phyloP scores from a whole-genome alignment of 2,888 invertebrate genomes.

The Neria commutata region DNA sequence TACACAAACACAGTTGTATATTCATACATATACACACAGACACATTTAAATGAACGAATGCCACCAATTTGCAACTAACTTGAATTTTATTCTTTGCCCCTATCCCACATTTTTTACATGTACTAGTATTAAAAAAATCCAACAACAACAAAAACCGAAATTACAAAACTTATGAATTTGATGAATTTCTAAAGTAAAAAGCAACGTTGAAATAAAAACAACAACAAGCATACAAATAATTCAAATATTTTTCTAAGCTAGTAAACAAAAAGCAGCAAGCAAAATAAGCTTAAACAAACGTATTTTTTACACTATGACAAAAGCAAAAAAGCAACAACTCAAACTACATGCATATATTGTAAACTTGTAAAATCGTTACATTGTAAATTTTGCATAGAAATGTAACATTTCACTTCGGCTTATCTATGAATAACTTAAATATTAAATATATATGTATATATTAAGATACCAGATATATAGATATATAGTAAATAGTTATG shows the following conservation, averaged over 20 bases:
- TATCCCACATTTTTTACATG: no score
- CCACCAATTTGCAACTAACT: conserved; percentile 12
- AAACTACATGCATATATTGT: conserved; percentile 12
- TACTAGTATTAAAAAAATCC: no score
- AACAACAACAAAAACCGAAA: background rate
- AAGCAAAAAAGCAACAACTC: conserved; percentile 13
- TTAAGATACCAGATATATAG: no score
- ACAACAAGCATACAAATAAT: conserved; percentile 11
- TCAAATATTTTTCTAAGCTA: conserved; percentile 16
- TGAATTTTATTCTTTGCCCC: no score
- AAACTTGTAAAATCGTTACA: no score
- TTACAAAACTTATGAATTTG: conserved; percentile 18
- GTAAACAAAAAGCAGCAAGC: conserved; percentile 20
- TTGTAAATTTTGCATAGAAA: no score
- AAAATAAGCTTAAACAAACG: conserved; percentile 12
- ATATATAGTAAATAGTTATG: no score
- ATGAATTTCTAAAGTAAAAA: conserved; percentile 14
- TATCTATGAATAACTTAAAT: no score
- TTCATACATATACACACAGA: background rate
- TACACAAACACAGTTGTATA: background rate
- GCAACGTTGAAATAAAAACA: background rate
- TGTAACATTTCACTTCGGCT: no score
- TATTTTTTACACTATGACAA: conserved; percentile 28
- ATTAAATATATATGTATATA: no score
- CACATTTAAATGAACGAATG: conserved; percentile 1